Evolutionary conservation across 2,113 vertebrate species (phyloP).

Genomic region (Eptatretus burgeri): DNA sequence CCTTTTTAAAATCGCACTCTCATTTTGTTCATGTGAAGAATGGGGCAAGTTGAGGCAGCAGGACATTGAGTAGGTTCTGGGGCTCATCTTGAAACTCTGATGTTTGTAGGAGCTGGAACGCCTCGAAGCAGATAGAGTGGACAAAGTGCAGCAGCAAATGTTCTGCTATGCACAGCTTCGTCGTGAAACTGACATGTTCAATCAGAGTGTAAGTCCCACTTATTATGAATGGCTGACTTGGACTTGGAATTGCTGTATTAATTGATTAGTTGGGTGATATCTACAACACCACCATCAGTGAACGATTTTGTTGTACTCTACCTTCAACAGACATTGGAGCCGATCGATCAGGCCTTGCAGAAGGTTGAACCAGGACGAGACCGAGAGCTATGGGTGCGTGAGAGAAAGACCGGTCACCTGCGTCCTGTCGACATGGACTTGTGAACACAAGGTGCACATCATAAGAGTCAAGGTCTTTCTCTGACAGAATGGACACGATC

Average conservation of each 20-base stretch:
- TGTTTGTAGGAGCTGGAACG: constrained; percentile 56
- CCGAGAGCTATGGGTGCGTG: constrained; percentile 75
- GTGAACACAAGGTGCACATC: constrained; percentile 17
- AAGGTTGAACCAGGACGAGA: constrained; percentile 65
- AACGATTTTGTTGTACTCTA: too few relatives aligned
- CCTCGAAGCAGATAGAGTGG: constrained; percentile 68
- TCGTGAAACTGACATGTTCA: constrained; percentile 98
- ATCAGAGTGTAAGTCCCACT: constrained; percentile 60
- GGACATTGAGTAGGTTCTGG: not conserved
- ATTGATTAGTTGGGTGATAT: too few relatives aligned
- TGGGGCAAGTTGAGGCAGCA: not conserved
- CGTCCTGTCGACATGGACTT: constrained; percentile 79
- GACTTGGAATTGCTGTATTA: too few relatives aligned
- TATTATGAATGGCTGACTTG: too few relatives aligned
- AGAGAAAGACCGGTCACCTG: constrained; percentile 71
- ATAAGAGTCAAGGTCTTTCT: too few relatives aligned
- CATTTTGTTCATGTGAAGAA: too few relatives aligned
- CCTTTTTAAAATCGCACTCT: too few relatives aligned
- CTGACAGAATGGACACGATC: too few relatives aligned
- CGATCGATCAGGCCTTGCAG: constrained; percentile 74
- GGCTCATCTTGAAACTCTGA: not conserved
- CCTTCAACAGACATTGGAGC: constrained; percentile 49
- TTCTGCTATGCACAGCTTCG: constrained; percentile 79
- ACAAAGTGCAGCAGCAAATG: constrained; percentile 76
- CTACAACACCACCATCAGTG: too few relatives aligned